phyloP scores from a whole-genome alignment of 2,113 vertebrate genomes.

The Oceanites oceanicus region DNA sequence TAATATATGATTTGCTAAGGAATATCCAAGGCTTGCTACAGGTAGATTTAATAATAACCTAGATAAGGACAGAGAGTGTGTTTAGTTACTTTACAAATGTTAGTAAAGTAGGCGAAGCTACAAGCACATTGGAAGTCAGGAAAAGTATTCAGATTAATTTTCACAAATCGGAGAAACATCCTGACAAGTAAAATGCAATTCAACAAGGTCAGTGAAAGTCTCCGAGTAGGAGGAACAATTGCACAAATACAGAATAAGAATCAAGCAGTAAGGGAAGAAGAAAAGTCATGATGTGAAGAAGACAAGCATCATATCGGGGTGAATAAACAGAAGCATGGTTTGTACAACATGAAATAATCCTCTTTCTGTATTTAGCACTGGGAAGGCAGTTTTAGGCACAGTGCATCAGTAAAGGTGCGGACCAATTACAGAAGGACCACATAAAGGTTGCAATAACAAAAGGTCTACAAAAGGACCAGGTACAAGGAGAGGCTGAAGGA shows the following conservation, averaged over 20 bases:
- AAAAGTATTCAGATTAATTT: neutral
- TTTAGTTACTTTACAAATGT: neutral
- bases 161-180: neutral
- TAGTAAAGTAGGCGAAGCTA: neutral
- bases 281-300: neutral
- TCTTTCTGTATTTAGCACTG: neutral
- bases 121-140: neutral
- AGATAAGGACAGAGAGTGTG: neutral
- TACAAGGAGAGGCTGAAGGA: neutral
- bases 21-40: neutral
- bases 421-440: neutral
- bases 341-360: neutral
- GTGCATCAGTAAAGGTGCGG: neutral
- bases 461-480: neutral
- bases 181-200: neutral
- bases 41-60: neutral
- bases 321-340: neutral
- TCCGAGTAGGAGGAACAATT: neutral
- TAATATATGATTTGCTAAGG: neutral
- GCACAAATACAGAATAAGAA: neutral
- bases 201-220: neutral
- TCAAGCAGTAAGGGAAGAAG: neutral
- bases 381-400: neutral
- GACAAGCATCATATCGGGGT: neutral
- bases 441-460: neutral